A percentile compares a stretch with the other conserved stretches of the same genome.
Conservation (phyloP, 2,888 invertebrate species). For the Mellilla xanthometata region DNA sequence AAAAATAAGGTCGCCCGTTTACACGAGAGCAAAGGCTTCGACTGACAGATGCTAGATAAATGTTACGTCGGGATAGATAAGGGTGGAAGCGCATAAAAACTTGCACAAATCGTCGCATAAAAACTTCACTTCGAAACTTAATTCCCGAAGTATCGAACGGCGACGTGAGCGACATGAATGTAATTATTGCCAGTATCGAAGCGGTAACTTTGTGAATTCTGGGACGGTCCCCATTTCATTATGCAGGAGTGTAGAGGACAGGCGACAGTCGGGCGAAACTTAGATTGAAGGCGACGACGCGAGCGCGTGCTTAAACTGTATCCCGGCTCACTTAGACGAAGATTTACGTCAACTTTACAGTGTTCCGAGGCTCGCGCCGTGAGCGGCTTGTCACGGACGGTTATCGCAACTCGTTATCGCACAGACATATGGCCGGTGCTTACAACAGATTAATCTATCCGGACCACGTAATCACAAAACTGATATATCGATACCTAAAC, state of each 20-base stretch:
- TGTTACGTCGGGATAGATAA: constrained; percentile 74
- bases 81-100: constrained; percentile 61
- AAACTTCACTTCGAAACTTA: constrained; percentile 45
- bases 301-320: constrained; percentile 75
- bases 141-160: constrained; percentile 38
- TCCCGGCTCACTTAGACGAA: constrained; percentile 64
- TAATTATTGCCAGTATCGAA: constrained; percentile 68
- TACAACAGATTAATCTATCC: background rate
- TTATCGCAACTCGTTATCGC: constrained; percentile 15
- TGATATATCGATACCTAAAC: constrained; percentile 11
- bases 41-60: constrained; percentile 81
- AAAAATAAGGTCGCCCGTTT: constrained; percentile 79
- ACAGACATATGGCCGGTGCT: constrained; percentile 4
- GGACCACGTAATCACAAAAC: background rate
- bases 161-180: constrained; percentile 45
- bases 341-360: constrained; percentile 67
- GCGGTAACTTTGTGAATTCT: constrained; percentile 60
- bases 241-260: constrained; percentile 73
- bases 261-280: constrained; percentile 67
- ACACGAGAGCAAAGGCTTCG: constrained; percentile 76
- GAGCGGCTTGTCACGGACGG: constrained; percentile 31
- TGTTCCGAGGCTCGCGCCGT: constrained; percentile 37
- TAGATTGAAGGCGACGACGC: constrained; percentile 78
- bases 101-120: constrained; percentile 46
- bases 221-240: constrained; percentile 69